phyloP scores from a whole-genome alignment of 2,113 vertebrate species.

The Cercocebus atys region DNA sequence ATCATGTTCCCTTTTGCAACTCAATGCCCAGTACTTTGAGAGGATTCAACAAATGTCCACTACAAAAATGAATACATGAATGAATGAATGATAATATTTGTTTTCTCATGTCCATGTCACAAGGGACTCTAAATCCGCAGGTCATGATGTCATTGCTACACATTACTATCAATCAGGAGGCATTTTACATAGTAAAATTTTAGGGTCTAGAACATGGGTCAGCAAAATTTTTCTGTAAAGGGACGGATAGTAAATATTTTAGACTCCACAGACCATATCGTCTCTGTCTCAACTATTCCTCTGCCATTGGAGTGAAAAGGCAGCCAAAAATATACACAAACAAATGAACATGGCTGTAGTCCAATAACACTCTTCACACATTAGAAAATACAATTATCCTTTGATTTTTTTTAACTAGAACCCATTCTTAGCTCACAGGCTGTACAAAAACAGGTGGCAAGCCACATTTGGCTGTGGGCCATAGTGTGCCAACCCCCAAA shows the following conservation, averaged over 20 bases:
- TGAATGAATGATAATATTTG: background rate
- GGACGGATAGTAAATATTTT: conserved; percentile 31
- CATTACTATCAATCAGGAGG: background rate
- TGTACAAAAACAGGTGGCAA: conserved; percentile 4
- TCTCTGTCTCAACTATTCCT: background rate
- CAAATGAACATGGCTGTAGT: background rate
- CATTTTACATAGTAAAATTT: background rate
- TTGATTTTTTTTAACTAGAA: background rate
- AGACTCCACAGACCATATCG: background rate
- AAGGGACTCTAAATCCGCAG: background rate
- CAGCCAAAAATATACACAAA: background rate
- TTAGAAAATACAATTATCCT: background rate
- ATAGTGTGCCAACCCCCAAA: background rate
- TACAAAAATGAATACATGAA: background rate
- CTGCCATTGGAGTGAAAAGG: background rate
- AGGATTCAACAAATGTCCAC: background rate
- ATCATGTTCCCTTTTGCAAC: background rate
- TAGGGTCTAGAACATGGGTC: background rate
- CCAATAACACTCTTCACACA: conserved; percentile 3
- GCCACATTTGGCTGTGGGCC: background rate
- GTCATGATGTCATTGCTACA: background rate
- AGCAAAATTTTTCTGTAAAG: conserved; percentile 14
- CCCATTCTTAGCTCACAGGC: background rate
- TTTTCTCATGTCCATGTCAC: background rate
- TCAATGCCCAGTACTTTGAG: background rate